Evolutionary conservation across 2,113 vertebrate species (phyloP), one percentile per base, ranked within the genome.

Genomic region (Arothron firmamentum): DNA sequence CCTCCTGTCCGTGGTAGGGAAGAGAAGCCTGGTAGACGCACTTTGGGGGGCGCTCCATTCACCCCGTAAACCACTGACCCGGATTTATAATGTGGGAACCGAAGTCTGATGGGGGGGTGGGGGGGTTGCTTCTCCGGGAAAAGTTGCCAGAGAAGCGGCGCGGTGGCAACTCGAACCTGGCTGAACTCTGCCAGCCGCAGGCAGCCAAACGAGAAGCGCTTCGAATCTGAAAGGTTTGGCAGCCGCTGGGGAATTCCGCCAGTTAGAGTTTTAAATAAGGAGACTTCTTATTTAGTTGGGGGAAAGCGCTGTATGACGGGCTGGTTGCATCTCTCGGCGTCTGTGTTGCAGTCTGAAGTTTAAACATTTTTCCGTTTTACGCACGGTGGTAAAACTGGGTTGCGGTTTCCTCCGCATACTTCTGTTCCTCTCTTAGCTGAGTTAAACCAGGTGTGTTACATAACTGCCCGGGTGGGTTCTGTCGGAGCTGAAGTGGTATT

Each of bases 171-270:
- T 61, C 53, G 56, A 18, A 59, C 3, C 31, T 43, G 50, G 16
- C 42, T 41, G 58, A 65, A 62, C 62, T 63, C 61, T 74, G 70
- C 45, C 45, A 50, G 14, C 47, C n/a, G 18, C 41, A 54, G 52
- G 21, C 64, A 7, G 54, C 15, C 1, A 41, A 41, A 85, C 80
- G 72, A 85, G 67, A 65, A 67, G 42, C 20, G 59, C 57, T 1
- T 69, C 77, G 13, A 69, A 81, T 18, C 59, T 82, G 1, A 88
- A 82, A 83, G 83, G 86, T 88, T 68, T 41, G 77, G 2, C 23
- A 11, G 55, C n/a, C n/a, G 13, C 0, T 19, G 21, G 38, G 38
- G n/a, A 1, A 11, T 2, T 18, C 4, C 20, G n/a, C 3, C 16
- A 1, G 23, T 17, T 6, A n/a, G 17, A 28, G 23, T 17, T 6